phyloP scores from a whole-genome alignment of 2,113 vertebrate genomes.

The Orycteropus afer region DNA sequence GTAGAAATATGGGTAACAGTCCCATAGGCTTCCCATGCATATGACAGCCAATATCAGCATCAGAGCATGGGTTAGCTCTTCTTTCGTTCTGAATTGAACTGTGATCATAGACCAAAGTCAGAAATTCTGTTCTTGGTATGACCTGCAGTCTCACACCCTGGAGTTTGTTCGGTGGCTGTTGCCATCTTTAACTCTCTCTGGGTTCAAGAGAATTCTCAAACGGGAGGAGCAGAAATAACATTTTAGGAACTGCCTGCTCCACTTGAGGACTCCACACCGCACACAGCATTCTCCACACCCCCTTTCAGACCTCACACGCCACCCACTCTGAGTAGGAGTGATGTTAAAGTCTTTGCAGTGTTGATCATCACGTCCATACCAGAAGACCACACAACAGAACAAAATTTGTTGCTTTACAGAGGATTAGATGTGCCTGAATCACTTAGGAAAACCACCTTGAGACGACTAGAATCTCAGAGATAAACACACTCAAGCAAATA shows the following conservation, averaged over 20 bases:
- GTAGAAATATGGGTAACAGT: not conserved
- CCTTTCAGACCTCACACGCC: not conserved
- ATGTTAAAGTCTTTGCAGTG: not conserved
- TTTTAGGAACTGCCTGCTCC: conserved; percentile 30
- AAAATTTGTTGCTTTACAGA: not conserved
- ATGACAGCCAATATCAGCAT: not conserved
- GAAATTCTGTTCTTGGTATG: not conserved
- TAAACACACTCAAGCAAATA: not conserved
- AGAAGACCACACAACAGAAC: not conserved
- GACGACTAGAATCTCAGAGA: conserved; percentile 31
- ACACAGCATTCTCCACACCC: conserved; percentile 25
- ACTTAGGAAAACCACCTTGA: not conserved
- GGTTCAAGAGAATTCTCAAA: not conserved
- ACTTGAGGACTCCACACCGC: not conserved
- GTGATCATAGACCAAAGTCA: not conserved
- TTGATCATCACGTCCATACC: not conserved
- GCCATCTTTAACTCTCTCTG: not conserved
- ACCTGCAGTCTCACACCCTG: not conserved
- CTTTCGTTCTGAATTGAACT: not conserved
- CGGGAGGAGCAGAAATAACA: not conserved
- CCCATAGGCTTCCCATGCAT: not conserved
- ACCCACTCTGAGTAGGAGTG: not conserved
- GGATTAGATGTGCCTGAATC: not conserved
- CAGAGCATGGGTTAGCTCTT: not conserved
- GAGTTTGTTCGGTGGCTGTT: not conserved